A percentile compares a stretch with the other conserved stretches of the same genome.
These are phyloP conservation scores for Rhamphomyia laevipes DNA, from an alignment of 2,888 invertebrate genomes.

Conservation along the genomic window DNA sequence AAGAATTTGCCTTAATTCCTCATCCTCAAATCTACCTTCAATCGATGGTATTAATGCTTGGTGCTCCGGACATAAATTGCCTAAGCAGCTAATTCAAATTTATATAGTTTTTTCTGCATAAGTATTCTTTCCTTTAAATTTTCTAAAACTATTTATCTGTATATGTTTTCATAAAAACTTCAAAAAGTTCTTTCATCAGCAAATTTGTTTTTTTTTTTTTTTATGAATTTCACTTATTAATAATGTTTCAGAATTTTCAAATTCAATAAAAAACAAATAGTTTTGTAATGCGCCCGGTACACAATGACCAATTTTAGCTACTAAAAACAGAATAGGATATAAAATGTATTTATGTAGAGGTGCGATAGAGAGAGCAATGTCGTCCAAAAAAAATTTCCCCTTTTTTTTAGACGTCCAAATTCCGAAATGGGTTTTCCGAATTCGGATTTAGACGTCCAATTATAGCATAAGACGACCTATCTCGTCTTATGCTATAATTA, in stretches of 20 bases:
- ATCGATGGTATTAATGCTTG: constrained; percentile 94
- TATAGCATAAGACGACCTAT: too few relatives aligned
- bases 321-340: too few relatives aligned
- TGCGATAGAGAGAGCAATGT: too few relatives aligned
- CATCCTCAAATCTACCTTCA: constrained; percentile 95
- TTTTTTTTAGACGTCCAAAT: too few relatives aligned
- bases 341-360: too few relatives aligned
- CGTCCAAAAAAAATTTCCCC: too few relatives aligned
- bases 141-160: constrained; percentile 94
- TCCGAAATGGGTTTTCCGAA: too few relatives aligned
- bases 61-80: constrained; percentile 98
- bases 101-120: constrained; percentile 90
- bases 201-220: constrained; percentile 94
- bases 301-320: too few relatives aligned
- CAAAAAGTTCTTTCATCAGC: constrained; percentile 96
- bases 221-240: constrained; percentile 93
- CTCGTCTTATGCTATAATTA: too few relatives aligned
- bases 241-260: constrained; percentile 95
- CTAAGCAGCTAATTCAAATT: constrained; percentile 96
- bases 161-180: constrained; percentile 95
- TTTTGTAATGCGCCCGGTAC: too few relatives aligned
- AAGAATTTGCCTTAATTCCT: constrained; percentile 88
- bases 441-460: too few relatives aligned
- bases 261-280: constrained; percentile 51
- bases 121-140: constrained; percentile 97